These are phyloP conservation scores for Eudyptes chrysolophus DNA, from an alignment of 2,113 vertebrate species.

Conservation along the genomic window DNA sequence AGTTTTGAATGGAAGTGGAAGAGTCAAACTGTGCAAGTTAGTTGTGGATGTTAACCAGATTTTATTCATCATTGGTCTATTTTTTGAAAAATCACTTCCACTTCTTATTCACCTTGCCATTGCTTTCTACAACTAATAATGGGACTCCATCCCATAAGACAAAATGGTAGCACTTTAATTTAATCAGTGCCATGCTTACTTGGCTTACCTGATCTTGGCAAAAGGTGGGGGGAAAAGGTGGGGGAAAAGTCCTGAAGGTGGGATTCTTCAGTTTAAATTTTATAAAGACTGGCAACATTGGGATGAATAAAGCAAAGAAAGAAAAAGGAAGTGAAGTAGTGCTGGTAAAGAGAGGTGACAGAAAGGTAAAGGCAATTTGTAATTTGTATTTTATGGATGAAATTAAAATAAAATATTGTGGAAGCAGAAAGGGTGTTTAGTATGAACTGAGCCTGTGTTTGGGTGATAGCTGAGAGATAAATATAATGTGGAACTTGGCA, in stretches of 20 bases:
- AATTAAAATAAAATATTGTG: constrained; percentile 40
- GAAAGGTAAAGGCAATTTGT: constrained; percentile 44
- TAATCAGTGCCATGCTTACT: neutral
- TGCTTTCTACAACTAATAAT: neutral
- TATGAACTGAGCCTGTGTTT: constrained; percentile 64
- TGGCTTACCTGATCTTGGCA: neutral
- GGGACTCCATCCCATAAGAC: neutral
- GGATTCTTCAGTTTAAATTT: constrained; percentile 26
- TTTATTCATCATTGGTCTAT: neutral
- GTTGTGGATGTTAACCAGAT: neutral
- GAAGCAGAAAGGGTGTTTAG: constrained; percentile 38
- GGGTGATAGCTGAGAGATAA: constrained; percentile 71
- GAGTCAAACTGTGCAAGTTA: neutral
- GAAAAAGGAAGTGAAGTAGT: neutral
- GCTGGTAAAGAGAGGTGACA: neutral
- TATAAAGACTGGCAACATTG: neutral
- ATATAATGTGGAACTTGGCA: constrained; percentile 69
- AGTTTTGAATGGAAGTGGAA: neutral
- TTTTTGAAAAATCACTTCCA: neutral
- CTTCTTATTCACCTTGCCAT: neutral
- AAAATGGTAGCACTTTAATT: neutral
- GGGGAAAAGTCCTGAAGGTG: neutral
- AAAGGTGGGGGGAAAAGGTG: neutral
- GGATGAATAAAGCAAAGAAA: constrained; percentile 20
- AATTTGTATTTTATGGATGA: constrained; percentile 50